Evolutionary conservation across 2,888 invertebrate species (phyloP), one percentile per base, ranked within the genome.

Genomic region (Argyresthia goedartella): DNA sequence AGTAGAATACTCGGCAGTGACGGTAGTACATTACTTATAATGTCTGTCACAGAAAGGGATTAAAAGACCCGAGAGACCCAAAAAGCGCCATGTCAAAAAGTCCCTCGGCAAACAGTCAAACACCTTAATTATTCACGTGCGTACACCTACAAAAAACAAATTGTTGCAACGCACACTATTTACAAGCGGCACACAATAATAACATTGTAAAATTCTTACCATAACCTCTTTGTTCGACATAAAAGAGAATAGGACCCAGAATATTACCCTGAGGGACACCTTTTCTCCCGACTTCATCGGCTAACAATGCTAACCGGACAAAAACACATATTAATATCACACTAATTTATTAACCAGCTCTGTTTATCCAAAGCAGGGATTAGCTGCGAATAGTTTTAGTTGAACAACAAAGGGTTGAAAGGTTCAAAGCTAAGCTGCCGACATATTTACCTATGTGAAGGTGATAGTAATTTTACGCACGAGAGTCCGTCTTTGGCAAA

Each of bases 381-480:
- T 84, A 85, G 77, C 84, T 77, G 81, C 73, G 82, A 85, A 86
- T 86, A 86, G 85, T 86, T 86, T 84, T 80, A 84, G 85, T 84
- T 81, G 79, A 75, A 85, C 81, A 85, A 85, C 85, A 86, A 86
- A 85, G 85, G 84, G 69, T 67, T 69, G 71, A 77, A 81, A 85
- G 85, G 85, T 86, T 85, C 85, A 86, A 86, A 86, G 85, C 80
- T 48, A 78, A 84, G 84, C 84, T 85, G 84, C 74, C 81, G 79
- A 84, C 85, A 86, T 86, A 86, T 86, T 86, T 86, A 85, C 85
- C 79, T 82, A 76, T 79, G 81, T 79, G 73, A 70, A 80, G 82
- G 78, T 84, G 85, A 85, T 86, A 82, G 82, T 79, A 85, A 86
- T 84, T 85, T 85, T 84, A 81, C 82, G 81, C 80, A 76, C 73